Conservation (phyloP, 2,797 vertebrate species). For the Bradypus variegatus region DNA sequence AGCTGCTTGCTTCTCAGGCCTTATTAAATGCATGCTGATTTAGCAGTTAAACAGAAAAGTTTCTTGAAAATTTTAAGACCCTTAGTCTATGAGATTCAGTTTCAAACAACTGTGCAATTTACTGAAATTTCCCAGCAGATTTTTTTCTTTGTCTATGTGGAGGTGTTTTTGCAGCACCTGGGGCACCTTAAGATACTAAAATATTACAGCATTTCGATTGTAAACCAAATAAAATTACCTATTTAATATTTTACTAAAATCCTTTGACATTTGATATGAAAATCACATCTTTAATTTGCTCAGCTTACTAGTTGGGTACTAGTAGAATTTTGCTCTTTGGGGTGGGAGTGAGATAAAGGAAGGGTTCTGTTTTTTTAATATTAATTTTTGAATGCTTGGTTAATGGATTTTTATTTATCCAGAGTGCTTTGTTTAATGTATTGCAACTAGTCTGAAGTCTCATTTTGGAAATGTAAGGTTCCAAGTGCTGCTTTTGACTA, state of each 20-base stretch:
- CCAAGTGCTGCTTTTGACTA: not conserved
- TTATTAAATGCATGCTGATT: conserved; percentile 6
- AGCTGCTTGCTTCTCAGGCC: not conserved
- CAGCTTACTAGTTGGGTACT: not conserved
- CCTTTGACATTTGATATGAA: conserved; percentile 2
- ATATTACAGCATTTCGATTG: conserved; percentile 26
- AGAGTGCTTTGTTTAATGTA: conserved; percentile 27
- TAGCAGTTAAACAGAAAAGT: not conserved
- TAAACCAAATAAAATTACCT: not conserved
- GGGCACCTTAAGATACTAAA: not conserved
- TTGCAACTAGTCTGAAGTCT: conserved; percentile 36
- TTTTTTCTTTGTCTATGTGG: not conserved
- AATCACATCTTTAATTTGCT: conserved; percentile 21
- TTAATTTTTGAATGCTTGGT: not conserved
- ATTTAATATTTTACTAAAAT: conserved; percentile 20
- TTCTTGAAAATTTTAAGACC: not conserved
- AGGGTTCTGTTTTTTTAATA: conserved; percentile 12
- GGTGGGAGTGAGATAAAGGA: not conserved
- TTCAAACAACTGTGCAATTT: not conserved
- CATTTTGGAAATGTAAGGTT: not conserved
- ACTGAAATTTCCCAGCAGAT: not conserved
- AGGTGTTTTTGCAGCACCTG: not conserved
- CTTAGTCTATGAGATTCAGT: not conserved
- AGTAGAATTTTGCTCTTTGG: not conserved
- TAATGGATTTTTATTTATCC: not conserved